Evolutionary conservation across 2,888 invertebrate genomes (phyloP).

Genomic region (Rhamnusium bicolor): DNA sequence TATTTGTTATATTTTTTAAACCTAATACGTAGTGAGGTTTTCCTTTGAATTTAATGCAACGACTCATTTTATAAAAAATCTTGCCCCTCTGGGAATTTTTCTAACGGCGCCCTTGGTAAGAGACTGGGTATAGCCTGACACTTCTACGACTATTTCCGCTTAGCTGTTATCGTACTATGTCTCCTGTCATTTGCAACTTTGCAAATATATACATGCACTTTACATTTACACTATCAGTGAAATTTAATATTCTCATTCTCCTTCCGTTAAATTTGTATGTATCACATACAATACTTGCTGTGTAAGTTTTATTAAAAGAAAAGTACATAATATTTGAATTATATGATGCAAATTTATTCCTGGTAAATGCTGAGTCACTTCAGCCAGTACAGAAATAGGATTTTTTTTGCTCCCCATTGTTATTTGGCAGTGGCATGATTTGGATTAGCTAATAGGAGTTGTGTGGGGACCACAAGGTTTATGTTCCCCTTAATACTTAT

Average conservation of each 20-base stretch:
- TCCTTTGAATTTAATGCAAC: too few relatives aligned
- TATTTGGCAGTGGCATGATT: too few relatives aligned
- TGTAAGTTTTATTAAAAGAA: neutral
- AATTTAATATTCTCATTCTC: conserved; percentile 39
- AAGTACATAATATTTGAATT: neutral
- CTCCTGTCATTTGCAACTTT: conserved; percentile 41
- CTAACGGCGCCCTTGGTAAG: too few relatives aligned
- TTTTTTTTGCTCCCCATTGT: too few relatives aligned
- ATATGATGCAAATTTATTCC: neutral
- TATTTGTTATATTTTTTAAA: too few relatives aligned
- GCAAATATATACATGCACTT: conserved; percentile 56
- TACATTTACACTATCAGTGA: conserved; percentile 54
- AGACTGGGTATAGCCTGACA: conserved; percentile 53
- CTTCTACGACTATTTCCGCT: conserved; percentile 53
- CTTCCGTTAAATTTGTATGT: conserved; percentile 7
- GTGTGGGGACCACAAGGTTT: too few relatives aligned
- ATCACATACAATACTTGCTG: neutral
- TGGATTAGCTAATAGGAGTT: too few relatives aligned
- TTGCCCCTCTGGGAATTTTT: too few relatives aligned
- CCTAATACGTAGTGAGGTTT: too few relatives aligned
- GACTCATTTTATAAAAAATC: too few relatives aligned
- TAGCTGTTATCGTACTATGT: conserved; percentile 44
- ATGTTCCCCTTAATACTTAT: too few relatives aligned
- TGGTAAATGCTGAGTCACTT: neutral
- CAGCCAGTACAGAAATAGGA: too few relatives aligned